phyloP scores from a whole-genome alignment of 2,797 vertebrate genomes.

The Gadopsis bispinosus region DNA sequence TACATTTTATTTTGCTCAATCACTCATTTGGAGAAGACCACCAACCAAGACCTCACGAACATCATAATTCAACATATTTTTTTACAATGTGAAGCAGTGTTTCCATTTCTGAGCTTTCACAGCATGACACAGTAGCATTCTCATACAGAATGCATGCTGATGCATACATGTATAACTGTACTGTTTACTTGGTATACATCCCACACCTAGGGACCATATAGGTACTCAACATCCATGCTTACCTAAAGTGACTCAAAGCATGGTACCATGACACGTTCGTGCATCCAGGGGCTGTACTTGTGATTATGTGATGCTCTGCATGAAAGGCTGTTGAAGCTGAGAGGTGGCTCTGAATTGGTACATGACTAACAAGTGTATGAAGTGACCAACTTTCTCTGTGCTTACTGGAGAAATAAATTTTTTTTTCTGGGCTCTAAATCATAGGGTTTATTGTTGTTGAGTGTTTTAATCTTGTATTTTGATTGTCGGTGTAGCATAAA shows the following conservation, averaged over 20 bases:
- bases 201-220: slow-evolving; percentile 25
- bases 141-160: slow-evolving; percentile 26
- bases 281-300: slow-evolving; percentile 18
- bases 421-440: slow-evolving; percentile 17
- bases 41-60: background rate
- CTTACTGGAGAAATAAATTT: background rate
- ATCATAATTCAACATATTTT: slow-evolving; percentile 29
- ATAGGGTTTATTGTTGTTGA: slow-evolving; percentile 5
- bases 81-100: slow-evolving; percentile 22
- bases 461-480: slow-evolving; percentile 16
- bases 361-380: slow-evolving; percentile 2
- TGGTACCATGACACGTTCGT: background rate
- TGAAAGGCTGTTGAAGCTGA: slow-evolving; percentile 32
- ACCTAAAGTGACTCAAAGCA: slow-evolving; percentile 29
- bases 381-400: slow-evolving; percentile 9
- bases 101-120: slow-evolving; percentile 21
- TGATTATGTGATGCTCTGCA: slow-evolving; percentile 26
- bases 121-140: slow-evolving; percentile 18
- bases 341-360: slow-evolving; percentile 21
- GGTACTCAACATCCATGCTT: slow-evolving; percentile 37
- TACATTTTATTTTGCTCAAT: slow-evolving; percentile 24
- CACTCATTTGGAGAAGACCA: slow-evolving; percentile 16
- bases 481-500: slow-evolving; percentile 5
- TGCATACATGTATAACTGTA: slow-evolving; percentile 25
- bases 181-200: slow-evolving; percentile 48